These are phyloP conservation scores for Cactoblastis cactorum DNA, from an alignment of 2,888 invertebrate genomes.

Conservation along the genomic window DNA sequence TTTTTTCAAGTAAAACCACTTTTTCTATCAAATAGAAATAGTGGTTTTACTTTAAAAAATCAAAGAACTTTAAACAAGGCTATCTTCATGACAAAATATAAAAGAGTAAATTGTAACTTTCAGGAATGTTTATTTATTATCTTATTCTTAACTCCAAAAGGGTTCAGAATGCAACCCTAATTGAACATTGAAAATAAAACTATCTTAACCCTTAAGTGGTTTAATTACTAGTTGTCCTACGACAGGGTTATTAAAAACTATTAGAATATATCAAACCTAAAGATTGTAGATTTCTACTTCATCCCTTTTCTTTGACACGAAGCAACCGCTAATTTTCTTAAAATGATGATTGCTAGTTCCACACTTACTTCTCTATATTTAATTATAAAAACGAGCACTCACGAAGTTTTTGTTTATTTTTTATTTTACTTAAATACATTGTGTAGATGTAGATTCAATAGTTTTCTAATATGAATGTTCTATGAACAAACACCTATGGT, in stretches of 20 bases:
- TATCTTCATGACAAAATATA: too few relatives aligned
- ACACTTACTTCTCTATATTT: slow-evolving; percentile 38
- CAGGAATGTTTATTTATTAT: not conserved
- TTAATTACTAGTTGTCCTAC: slow-evolving; percentile 72
- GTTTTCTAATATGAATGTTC: slow-evolving; percentile 35
- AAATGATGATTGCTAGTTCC: slow-evolving; percentile 63
- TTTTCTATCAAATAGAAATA: too few relatives aligned
- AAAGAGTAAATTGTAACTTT: not conserved
- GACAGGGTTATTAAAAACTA: slow-evolving; percentile 70
- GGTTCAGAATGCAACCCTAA: not conserved
- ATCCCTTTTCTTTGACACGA: slow-evolving; percentile 48
- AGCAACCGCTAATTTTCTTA: slow-evolving; percentile 61
- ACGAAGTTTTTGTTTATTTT: not conserved
- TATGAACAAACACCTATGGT: slow-evolving; percentile 69
- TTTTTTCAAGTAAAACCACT: too few relatives aligned
- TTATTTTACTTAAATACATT: not conserved
- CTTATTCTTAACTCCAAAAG: not conserved
- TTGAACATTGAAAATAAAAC: not conserved
- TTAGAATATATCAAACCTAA: slow-evolving; percentile 57
- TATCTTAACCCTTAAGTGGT: slow-evolving; percentile 44
- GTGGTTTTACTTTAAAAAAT: not conserved
- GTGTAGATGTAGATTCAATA: slow-evolving; percentile 14
- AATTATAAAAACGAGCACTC: slow-evolving; percentile 29
- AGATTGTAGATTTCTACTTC: slow-evolving; percentile 43
- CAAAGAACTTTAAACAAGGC: too few relatives aligned